Percentiles rank a stretch among this genome's conserved stretches.
phyloP scores from a whole-genome alignment of 2,888 invertebrate species.

The Diabrotica balteata region DNA sequence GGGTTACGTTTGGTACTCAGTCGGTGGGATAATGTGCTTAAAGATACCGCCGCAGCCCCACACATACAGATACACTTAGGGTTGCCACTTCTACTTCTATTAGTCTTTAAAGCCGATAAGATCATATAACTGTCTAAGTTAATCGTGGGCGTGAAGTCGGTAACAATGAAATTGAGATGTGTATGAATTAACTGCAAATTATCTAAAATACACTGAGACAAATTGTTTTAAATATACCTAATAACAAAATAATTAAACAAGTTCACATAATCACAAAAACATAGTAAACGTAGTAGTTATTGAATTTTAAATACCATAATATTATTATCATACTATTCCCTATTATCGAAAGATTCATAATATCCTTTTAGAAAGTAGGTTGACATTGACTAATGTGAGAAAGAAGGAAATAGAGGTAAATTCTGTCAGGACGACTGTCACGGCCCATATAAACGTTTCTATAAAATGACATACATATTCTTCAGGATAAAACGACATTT shows the following conservation, averaged over 20 bases:
- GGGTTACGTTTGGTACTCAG: constrained; percentile 47
- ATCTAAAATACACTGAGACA: constrained; percentile 2
- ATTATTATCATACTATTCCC: too few species aligned
- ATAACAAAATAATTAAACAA: too few species aligned
- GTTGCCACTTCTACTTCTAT: constrained; percentile 44
- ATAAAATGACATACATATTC: too few species aligned
- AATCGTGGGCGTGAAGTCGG: constrained; percentile 20
- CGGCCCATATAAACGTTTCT: too few species aligned
- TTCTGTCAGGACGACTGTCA: too few species aligned
- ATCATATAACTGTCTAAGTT: constrained; percentile 41
- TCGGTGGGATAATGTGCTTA: constrained; percentile 53
- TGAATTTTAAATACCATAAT: not conserved
- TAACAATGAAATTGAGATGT: constrained; percentile 6
- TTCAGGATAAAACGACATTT: too few species aligned
- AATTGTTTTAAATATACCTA: not conserved
- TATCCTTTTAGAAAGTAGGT: too few species aligned
- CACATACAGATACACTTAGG: constrained; percentile 41
- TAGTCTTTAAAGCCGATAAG: constrained; percentile 39
- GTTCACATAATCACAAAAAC: not conserved
- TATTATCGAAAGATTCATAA: too few species aligned
- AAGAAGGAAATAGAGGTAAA: too few species aligned
- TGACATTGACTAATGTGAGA: too few species aligned
- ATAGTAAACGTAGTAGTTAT: not conserved
- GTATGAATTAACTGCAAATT: constrained; percentile 5
- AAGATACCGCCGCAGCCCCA: constrained; percentile 50